Evolutionary conservation across 2,888 invertebrate genomes (phyloP), one percentile per base, ranked within the genome.

Genomic region (Agrochola lota): DNA sequence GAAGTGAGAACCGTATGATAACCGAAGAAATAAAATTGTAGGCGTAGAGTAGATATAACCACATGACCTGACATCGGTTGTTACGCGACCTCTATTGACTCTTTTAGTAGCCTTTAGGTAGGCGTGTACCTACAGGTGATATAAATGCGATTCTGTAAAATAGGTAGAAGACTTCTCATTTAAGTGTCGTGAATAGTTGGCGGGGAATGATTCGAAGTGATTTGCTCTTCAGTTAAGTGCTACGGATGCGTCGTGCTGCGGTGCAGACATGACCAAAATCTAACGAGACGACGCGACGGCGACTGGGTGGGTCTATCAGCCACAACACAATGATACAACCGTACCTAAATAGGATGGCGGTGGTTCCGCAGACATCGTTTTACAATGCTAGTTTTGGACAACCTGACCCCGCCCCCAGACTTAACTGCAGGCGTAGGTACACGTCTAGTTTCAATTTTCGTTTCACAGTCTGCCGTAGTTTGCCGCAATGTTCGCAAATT

Each of bases 11-110:
- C 63, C 20, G 30, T 17, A 35, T 26, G 23, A 43, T n/a, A n/a
- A 23, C 17, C 7, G 15, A 59, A 59, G 15, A 43, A 43, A 77
- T 77, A 77, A 43, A 30, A 30, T n/a, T 30, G 20, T 62, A 49
- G 40, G 17, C 35, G 7, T 49, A 20, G 35, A 20, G 8, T 71
- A 26, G 17, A 71, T 2, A 55, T 30, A 46, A 15, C 30, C 23
- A 17, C 30, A 17, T 46, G 40, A 17, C 35, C 17, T 74, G 57
- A 57, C 20, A n/a, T 46, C 46, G 30, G 20, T 43, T 15, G 20
- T 5, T 20, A 17, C 30, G 17, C 9, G 17, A 74, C 55, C 17
- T 57, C 20, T 23, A 46, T 43, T 23, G 17, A 17, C 17, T 57
- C 20, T 23, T 30, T 43, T 23, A 30, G 23, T 12, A 49, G 26